A percentile compares a stretch with the other conserved stretches of the same genome.
Conservation (phyloP, 2,113 vertebrate genomes). For the Sapayoa aenigma region DNA sequence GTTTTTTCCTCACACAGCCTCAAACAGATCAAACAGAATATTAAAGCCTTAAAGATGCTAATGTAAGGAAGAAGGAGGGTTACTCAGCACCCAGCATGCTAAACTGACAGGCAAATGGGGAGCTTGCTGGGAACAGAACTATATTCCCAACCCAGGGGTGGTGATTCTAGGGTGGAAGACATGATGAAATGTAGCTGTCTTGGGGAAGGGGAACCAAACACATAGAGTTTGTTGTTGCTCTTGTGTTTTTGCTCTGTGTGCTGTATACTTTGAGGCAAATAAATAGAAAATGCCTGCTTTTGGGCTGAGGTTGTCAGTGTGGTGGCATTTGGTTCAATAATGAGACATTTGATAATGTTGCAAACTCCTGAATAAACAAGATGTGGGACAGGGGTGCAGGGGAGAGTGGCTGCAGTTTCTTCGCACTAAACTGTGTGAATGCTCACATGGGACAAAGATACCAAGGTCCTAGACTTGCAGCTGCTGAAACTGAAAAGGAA, state of each 20-base stretch:
- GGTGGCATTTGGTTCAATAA: background rate
- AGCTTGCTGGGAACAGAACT: background rate
- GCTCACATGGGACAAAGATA: fast-evolving
- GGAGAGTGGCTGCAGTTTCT: background rate
- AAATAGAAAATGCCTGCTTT: background rate
- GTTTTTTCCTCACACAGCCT: background rate
- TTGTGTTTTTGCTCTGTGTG: background rate
- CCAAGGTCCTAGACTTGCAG: background rate
- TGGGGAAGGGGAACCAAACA: background rate
- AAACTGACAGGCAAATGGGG: background rate
- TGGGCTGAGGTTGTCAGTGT: background rate
- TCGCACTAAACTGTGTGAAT: background rate
- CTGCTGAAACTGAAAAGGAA: background rate
- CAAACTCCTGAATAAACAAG: background rate
- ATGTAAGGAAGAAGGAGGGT: background rate
- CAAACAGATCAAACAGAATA: slow-evolving; percentile 30
- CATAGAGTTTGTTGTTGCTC: background rate
- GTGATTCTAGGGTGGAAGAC: background rate
- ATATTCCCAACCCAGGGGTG: background rate
- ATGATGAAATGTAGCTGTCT: background rate
- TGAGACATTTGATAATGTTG: background rate
- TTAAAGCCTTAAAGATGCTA: slow-evolving; percentile 13
- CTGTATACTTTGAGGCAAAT: background rate
- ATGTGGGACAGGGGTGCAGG: background rate
- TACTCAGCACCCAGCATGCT: background rate